Base-by-base conservation (phyloP, 2,113 vertebrate genomes). In the Cavia porcellus region DNA sequence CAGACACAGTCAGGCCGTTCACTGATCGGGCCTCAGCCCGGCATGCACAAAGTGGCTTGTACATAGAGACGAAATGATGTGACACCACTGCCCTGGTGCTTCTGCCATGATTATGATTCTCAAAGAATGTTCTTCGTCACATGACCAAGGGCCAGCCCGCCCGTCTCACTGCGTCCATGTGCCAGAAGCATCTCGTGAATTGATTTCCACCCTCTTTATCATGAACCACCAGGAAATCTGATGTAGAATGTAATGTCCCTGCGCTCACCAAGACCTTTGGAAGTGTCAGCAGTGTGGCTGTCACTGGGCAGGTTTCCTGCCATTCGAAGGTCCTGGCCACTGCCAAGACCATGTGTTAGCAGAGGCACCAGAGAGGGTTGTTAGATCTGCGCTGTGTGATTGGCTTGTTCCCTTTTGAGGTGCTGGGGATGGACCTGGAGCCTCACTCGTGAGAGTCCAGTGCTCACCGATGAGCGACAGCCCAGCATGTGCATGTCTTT, bases 261-360 rank as follows among this genome's bases (percentile, higher is more conserved):
- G 0, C 3, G 42, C 15, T 12, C 81, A 28, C 11, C 0, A 15
- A 50, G 81, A 47, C 17, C 45, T 42, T 8, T 4, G 57, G 9
- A 13, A 57, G 52, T 61, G n/a, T 28, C 50, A 1, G 25, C 1
- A 0, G 22, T 32, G 0, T 0, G 0, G 24, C 28, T 12, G 14
- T 55, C 25, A 2, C 57, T 70, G 61, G 62, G 57, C 25, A 6
- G 14, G 28, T 55, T 20, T 55, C 25, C 87, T 61, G 45, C 15
- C 25, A 2, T 55, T 47, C 25, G 55, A 20, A 52, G 57, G 8
- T 47, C 1, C 0, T 25, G 32, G 72, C 13, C 1, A 1, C 20
- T 30, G 13, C 30, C 0, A 3, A 68, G 85, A 50, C 45, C 35
- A 5, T 12, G 5, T 0, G 0, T 38, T 50, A 35, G 2, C 8